Evolutionary conservation across 2,888 invertebrate genomes (phyloP), one percentile per base, ranked within the genome.

Genomic region (Norana najaformis): DNA sequence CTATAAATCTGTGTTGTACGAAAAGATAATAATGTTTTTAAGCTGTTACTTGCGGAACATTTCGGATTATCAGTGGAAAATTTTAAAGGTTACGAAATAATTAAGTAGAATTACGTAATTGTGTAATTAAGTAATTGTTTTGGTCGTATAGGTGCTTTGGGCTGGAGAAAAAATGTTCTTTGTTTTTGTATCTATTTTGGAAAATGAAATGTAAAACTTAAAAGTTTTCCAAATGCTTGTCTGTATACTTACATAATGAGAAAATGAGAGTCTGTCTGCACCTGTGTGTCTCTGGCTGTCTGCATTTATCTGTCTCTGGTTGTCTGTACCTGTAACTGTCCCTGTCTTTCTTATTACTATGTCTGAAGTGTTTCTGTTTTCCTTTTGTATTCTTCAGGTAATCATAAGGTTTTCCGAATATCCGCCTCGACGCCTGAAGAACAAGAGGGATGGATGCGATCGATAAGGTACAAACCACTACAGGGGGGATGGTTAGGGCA

Each of bases 391-490:
- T 35, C 36, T 83, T 34, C 93, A 95, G 97, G 98, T 97, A 95
- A 95, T 92, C 96, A 96, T 93, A 95, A 95, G 88, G 95, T 95
- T 16, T 96, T 96, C 93, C 94, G 99, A 95, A 99, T 99, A 98
- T 98, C 98, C 39, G 99, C 99, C n/a, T 97, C 98, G 89, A 98
- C 97, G 89, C 97, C 96, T 92, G 99, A 98, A 93, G 99, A 99
- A 95, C 97, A 98, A 94, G 97, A 97, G 94, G 98, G 98, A 94
- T 99, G 99, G 99, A 98, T 99, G 94, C 97, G 97, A 94, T 53
- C 53, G 3, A 90, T 90, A 88, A 89, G 41, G 90, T 90, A 39
- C 30, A 69, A 30, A 69, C 14, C 4, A 20, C 23, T 47, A 47
- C 23, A 23, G 23, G 47, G 47, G 23, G 47, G 23, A 30, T n/a